Conservation (phyloP, 1,140 invertebrate species). For the Meloidogyne exigua region DNA sequence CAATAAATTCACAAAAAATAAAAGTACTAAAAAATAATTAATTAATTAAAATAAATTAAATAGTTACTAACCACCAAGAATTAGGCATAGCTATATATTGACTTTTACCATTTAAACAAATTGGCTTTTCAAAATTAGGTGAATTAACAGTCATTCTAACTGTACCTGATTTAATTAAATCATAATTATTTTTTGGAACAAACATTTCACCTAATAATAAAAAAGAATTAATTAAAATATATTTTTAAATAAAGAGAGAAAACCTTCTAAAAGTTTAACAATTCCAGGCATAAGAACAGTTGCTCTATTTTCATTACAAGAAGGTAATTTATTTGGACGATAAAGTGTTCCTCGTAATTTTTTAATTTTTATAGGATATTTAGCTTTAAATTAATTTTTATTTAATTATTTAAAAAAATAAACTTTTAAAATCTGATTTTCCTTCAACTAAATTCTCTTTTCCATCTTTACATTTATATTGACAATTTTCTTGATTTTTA, state of each 20-base stretch:
- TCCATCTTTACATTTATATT: slow-evolving; percentile 14
- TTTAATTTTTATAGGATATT: slow-evolving; percentile 37
- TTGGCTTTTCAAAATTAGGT: slow-evolving; percentile 44
- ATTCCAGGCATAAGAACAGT: slow-evolving; percentile 49
- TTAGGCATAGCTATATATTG: slow-evolving; percentile 51
- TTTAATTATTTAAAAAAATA: background rate
- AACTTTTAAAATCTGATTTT: slow-evolving; percentile 9
- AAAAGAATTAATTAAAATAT: slow-evolving; percentile 6
- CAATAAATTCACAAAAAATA: slow-evolving; percentile 50
- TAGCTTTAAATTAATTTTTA: background rate
- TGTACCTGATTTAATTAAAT: slow-evolving; percentile 44
- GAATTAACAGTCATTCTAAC: slow-evolving; percentile 39
- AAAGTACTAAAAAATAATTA: slow-evolving; percentile 36
- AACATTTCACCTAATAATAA: slow-evolving; percentile 38
- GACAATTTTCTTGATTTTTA: background rate
- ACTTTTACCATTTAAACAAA: slow-evolving; percentile 46
- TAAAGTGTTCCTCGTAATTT: slow-evolving; percentile 44
- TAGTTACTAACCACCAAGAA: slow-evolving; percentile 39
- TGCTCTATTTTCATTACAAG: slow-evolving; percentile 37
- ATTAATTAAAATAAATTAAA: slow-evolving; percentile 1
- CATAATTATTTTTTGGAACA: slow-evolving; percentile 46
- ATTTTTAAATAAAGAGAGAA: slow-evolving; percentile 2
- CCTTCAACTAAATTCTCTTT: slow-evolving; percentile 16
- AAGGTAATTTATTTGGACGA: slow-evolving; percentile 30
- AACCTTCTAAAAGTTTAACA: slow-evolving; percentile 43